Conservation (phyloP, 2,113 vertebrate species). For the Cariama cristata region DNA sequence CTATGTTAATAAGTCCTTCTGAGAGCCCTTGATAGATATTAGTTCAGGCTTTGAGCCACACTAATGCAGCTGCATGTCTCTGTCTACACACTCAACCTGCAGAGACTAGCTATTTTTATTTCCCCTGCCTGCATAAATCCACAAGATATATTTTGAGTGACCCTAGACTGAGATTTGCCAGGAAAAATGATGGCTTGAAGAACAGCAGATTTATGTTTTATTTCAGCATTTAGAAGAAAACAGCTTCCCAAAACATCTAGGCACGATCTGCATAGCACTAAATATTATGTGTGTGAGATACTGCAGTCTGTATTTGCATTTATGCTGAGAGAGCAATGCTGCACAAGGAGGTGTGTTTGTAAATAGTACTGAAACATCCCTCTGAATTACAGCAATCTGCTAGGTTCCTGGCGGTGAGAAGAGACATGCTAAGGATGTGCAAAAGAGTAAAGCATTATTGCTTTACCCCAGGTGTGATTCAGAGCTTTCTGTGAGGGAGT, state of each 20-base stretch:
- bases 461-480: constrained; percentile 14
- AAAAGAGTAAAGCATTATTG: not conserved
- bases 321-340: constrained; percentile 20
- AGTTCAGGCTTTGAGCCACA: not conserved
- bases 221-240: not conserved
- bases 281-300: not conserved
- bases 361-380: constrained; percentile 4
- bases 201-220: not conserved
- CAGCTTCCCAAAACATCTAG: not conserved
- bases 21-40: not conserved
- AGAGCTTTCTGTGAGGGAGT: not conserved
- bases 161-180: not conserved
- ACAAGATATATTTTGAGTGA: not conserved
- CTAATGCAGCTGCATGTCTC: not conserved
- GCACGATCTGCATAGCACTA: not conserved
- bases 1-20: not conserved
- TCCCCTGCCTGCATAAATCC: not conserved
- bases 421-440: constrained; percentile 16
- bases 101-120: not conserved
- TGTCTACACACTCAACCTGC: not conserved
- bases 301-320: constrained; percentile 50
- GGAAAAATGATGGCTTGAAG: not conserved
- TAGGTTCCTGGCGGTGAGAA: not conserved
- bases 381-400: constrained; percentile 10
- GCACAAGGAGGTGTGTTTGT: constrained; percentile 13